Conservation (phyloP, 2,113 vertebrate genomes). For the Gambusia affinis region DNA sequence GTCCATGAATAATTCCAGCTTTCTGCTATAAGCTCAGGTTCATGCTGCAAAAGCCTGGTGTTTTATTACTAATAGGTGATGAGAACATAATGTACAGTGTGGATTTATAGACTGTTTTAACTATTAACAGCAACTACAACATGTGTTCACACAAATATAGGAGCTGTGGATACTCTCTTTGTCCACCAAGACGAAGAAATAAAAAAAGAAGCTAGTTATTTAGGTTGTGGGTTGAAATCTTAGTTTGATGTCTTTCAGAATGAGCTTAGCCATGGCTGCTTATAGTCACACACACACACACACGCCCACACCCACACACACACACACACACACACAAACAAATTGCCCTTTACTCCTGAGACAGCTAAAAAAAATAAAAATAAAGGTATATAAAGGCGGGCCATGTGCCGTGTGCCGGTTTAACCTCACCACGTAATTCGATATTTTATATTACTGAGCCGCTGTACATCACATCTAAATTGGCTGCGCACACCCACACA, state of each 20-base stretch:
- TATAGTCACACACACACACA: neutral
- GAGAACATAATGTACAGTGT: neutral
- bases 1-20: neutral
- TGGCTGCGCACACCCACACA: slow-evolving; percentile 7
- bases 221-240: neutral
- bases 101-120: neutral
- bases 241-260: neutral
- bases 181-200: neutral
- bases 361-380: neutral
- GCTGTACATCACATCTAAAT: neutral
- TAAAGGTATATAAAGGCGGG: neutral
- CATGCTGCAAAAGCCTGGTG: neutral
- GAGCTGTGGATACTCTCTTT: neutral
- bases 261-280: too few relatives aligned
- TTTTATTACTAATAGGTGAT: neutral
- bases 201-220: too few relatives aligned
- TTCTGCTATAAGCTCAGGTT: neutral
- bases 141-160: neutral
- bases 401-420: neutral
- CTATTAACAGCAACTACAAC: neutral
- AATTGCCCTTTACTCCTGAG: neutral
- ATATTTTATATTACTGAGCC: slow-evolving; percentile 4
- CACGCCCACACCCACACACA: neutral
- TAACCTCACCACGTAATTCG: neutral
- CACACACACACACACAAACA: neutral